Base-by-base conservation (phyloP, 2,797 vertebrate species). In the Sphaeramia orbicularis region DNA sequence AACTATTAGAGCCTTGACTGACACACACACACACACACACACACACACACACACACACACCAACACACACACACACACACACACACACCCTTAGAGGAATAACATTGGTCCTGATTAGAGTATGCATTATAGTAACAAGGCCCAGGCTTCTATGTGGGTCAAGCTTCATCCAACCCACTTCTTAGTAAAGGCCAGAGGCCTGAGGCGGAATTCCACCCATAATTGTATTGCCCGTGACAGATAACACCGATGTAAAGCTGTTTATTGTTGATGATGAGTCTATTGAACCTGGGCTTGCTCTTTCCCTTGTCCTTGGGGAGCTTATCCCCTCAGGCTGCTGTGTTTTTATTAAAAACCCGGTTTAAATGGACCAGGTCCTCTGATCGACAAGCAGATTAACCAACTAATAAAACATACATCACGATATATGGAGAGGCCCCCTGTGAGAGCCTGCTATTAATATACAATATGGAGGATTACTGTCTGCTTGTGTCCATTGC, bases 381-480 rank as follows among this genome's bases (percentile, higher is more conserved):
- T 59, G 89, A 92, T 91, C 65, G 64, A 91, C 89, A 89, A 84
- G 80, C 85, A 91, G 90, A 92, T 92, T 91, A 92, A 79, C 50
- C 63, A 56, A 83, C 86, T 89, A 90, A 91, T 90, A 90, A 87
- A 92, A 82, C 84, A 85, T 83, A 88, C 89, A 91, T 89, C 75
- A 78, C 48, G 40, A 88, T 86, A 79, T 85, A 87, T 70, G 70
- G 76, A 80, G 72, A 65, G 74, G 62, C 78, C 78, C 67, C 74
- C 37, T 4, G 76, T 81, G 76, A 80, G 76, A 41, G n/a, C 50
- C 2, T 48, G 76, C 81, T 90, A 85, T 90, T 92, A 91, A 92
- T 91, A 91, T 69, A 90, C 86, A 92, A 91, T 90, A 90, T 85
- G 60, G 85, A 71, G 91, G 92, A 94, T 94, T 93, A 93, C 83